phyloP scores from a whole-genome alignment of 2,113 vertebrate species.

The Notarius lentiginosus region DNA sequence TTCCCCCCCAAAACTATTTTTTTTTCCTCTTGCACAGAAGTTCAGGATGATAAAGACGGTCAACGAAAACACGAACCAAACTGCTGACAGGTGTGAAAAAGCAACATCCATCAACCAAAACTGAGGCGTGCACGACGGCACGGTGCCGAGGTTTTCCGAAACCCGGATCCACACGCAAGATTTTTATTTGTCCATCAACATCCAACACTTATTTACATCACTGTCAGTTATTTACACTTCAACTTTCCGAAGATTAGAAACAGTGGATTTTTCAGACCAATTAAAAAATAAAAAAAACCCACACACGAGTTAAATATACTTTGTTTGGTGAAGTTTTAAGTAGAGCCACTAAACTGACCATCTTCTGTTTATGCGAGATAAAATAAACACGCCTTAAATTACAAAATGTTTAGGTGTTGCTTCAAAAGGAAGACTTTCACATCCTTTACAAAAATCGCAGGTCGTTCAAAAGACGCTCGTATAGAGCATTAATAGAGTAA shows the following conservation, averaged over 20 bases:
- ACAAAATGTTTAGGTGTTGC: background rate
- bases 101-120: background rate
- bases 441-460: background rate
- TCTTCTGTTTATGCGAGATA: background rate
- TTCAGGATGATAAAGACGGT: constrained; percentile 32
- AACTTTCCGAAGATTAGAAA: background rate
- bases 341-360: background rate
- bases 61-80: constrained; percentile 42
- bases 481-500: background rate
- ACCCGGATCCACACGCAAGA: background rate
- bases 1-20: background rate
- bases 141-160: background rate
- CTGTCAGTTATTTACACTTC: background rate
- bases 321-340: background rate
- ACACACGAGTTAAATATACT: background rate
- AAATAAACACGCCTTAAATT: background rate
- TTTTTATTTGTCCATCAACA: too few species aligned
- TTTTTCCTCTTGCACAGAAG: constrained; percentile 1
- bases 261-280: background rate
- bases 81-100: constrained; percentile 32
- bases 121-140: background rate
- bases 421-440: background rate
- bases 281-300: background rate
- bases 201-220: background rate
- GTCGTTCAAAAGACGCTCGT: background rate